Percentiles rank a stretch among this genome's conserved stretches.
These are phyloP conservation scores for Chaetorhynchus papuensis DNA, from an alignment of 2,113 vertebrate species.

Conservation along the genomic window DNA sequence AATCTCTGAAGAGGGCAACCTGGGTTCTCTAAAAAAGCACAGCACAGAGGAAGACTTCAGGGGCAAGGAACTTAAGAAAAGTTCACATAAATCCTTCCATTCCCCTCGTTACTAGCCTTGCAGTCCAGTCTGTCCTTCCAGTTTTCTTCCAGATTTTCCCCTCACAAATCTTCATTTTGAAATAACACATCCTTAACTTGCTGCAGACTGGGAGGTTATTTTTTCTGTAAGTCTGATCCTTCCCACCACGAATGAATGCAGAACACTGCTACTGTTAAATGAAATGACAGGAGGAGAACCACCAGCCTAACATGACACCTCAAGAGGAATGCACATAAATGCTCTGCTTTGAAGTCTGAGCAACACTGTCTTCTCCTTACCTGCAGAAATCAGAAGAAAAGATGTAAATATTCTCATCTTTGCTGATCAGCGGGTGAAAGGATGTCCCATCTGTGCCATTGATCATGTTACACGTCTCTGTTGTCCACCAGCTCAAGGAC, in stretches of 20 bases:
- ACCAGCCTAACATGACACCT: not conserved
- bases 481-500: slow-evolving; percentile 86
- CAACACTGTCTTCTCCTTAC: slow-evolving; percentile 56
- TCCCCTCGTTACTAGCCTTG: not conserved
- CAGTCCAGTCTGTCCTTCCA: not conserved
- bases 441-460: slow-evolving; percentile 93
- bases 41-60: not conserved
- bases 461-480: slow-evolving; percentile 90
- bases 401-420: slow-evolving; percentile 84
- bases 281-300: not conserved
- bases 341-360: not conserved
- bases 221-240: not conserved
- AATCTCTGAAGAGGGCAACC: not conserved
- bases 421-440: slow-evolving; percentile 86
- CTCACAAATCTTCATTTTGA: not conserved
- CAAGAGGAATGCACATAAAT: rapidly evolving
- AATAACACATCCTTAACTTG: not conserved
- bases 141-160: not conserved
- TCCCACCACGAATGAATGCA: not conserved
- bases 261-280: not conserved
- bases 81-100: not conserved
- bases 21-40: not conserved
- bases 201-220: not conserved
- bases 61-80: not conserved
- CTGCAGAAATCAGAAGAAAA: slow-evolving; percentile 96